A percentile compares a stretch with the other conserved stretches of the same genome.
Conservation (phyloP, 1,140 invertebrate species). For the Atta texana region DNA sequence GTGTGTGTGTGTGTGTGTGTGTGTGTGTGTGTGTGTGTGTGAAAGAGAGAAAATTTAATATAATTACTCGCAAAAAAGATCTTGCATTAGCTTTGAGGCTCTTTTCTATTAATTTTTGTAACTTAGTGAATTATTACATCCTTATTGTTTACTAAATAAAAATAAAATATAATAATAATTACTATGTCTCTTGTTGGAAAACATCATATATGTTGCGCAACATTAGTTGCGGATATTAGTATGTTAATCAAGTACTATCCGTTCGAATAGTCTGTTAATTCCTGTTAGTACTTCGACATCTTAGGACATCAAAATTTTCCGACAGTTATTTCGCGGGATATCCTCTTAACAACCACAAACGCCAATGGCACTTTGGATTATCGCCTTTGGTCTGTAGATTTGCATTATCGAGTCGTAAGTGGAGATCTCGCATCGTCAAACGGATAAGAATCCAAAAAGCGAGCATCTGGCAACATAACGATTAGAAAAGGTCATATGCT, state of each 20-base stretch:
- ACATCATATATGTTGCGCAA: background rate
- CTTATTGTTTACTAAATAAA: no score
- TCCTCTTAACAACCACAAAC: constrained; percentile 2
- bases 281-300: background rate
- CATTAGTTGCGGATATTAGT: background rate
- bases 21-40: no score
- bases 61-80: no score
- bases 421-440: background rate
- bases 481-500: background rate
- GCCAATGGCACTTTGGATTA: background rate
- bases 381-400: background rate
- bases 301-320: background rate
- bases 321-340: background rate
- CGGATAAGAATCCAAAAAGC: background rate
- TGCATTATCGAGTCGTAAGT: background rate
- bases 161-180: no score
- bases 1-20: rapidly evolving
- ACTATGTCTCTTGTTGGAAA: no score
- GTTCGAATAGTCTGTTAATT: background rate
- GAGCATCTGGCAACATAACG: background rate
- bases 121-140: no score
- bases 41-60: no score
- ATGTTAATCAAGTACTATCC: no score
- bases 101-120: no score
- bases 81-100: no score